Evolutionary conservation across 2,797 vertebrate genomes (phyloP), one percentile per base, ranked within the genome.

Genomic region (Phrynocephalus guinanensis): DNA sequence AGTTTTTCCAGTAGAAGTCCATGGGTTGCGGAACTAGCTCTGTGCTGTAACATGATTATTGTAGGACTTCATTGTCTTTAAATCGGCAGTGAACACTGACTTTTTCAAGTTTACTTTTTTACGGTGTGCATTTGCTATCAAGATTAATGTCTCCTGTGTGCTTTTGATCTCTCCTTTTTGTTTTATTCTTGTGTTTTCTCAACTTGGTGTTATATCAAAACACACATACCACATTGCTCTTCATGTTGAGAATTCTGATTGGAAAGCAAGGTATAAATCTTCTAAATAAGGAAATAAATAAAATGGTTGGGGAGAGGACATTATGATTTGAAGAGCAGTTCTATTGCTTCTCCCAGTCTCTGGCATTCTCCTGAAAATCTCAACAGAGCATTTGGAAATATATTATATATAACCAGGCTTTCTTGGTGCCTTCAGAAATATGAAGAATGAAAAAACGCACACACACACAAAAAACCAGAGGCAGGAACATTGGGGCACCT

Each of bases 231-330:
- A 26, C 30, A 18, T 48, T 76, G 38, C 18, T 76, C 38, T 20
- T 76, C 75, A 26, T 22, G 48, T 76, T 76, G 38, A 76, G 75
- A 76, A 76, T 76, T 76, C 38, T 76, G 75, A 76, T 76, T 48
- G 22, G 73, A 76, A 24, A 26, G 18, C 75, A 76, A 48, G 75
- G 44, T 76, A 76, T 76, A 76, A 48, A 76, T 76, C 75, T 10
- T 26, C 38, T 48, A 48, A 76, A 76, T 76, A 73, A 33, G 30
- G 11, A 73, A 73, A 73, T 73, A 73, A 73, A 73, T 73, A 73
- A 73, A 73, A 18, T 73, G 38, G 75, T 44, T 9, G 38, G 38
- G 44, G 38, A 73, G 33, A 24, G 20, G 75, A 48, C 48, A 48
- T 48, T 75, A 33, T 18, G 20, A 75, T 44, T 75, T 56, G 52